These are phyloP conservation scores for Tiaroga cobitis DNA, from an alignment of 2,797 vertebrate species.

Conservation along the genomic window DNA sequence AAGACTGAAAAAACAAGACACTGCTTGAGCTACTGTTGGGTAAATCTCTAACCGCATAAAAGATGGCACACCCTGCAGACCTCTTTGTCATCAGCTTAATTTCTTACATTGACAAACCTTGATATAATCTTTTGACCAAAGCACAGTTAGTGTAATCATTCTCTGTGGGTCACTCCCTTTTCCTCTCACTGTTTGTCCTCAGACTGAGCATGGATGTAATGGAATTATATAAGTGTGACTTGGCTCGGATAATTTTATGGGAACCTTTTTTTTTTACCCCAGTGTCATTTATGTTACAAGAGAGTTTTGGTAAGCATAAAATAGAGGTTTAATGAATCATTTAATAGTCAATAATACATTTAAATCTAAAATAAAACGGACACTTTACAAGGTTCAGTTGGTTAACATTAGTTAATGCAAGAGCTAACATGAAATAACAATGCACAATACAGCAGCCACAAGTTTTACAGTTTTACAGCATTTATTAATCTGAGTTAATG, in stretches of 20 bases:
- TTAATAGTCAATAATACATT: not conserved
- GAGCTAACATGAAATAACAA: not conserved
- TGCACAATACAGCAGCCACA: not conserved
- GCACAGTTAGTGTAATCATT: not conserved
- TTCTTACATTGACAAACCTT: not conserved
- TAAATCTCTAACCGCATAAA: not conserved
- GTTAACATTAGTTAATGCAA: not conserved
- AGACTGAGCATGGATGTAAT: not conserved
- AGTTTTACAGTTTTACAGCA: not conserved
- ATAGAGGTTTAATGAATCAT: not conserved
- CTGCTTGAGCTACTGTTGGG: not conserved
- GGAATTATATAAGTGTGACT: not conserved
- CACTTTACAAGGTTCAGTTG: not conserved
- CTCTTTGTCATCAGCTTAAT: slow-evolving; percentile 9
- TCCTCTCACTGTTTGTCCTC: not conserved
- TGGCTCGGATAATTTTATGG: not conserved
- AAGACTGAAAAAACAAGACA: too few species aligned
- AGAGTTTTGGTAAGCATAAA: not conserved
- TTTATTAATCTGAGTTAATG: not conserved
- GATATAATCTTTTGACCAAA: slow-evolving; percentile 19
- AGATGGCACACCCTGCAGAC: not conserved
- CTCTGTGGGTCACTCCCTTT: not conserved
- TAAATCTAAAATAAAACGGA: not conserved
- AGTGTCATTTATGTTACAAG: not conserved
- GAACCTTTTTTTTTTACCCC: not conserved